phyloP scores from a whole-genome alignment of 2,888 invertebrate genomes.

The Agrotis ipsilon region DNA sequence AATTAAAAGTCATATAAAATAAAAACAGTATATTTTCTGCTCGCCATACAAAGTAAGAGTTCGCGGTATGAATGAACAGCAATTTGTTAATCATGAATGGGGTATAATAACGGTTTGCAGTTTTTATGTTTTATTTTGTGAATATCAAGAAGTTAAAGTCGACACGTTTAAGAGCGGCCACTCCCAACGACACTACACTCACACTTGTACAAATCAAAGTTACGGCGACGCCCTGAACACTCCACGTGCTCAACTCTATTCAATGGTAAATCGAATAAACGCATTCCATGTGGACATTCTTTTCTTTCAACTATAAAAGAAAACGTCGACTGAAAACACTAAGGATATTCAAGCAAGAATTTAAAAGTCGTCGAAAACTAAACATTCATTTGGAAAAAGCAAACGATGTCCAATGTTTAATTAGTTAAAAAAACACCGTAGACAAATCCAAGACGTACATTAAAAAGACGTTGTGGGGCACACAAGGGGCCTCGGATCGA shows the following conservation, averaged over 20 bases:
- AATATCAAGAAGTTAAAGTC: slow-evolving; percentile 22
- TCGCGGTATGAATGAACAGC: slow-evolving; percentile 55
- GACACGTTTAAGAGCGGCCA: slow-evolving; percentile 42
- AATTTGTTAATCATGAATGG: slow-evolving; percentile 59
- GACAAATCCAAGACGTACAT: slow-evolving; percentile 78
- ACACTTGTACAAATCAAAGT: slow-evolving; percentile 43
- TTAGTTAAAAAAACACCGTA: slow-evolving; percentile 64
- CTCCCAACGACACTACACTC: slow-evolving; percentile 30
- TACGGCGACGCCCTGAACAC: slow-evolving; percentile 47
- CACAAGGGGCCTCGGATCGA: slow-evolving; percentile 82
- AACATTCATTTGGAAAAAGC: slow-evolving; percentile 20
- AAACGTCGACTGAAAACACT: slow-evolving; percentile 3
- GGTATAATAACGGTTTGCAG: slow-evolving; percentile 33
- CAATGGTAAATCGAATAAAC: slow-evolving; percentile 45
- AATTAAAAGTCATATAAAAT: slow-evolving; percentile 38
- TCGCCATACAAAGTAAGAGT: slow-evolving; percentile 21
- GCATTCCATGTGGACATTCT: slow-evolving; percentile 28
- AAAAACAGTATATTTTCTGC: slow-evolving; percentile 29
- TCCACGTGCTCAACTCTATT: slow-evolving; percentile 49
- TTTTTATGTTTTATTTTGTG: slow-evolving; percentile 27
- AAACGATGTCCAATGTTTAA: slow-evolving; percentile 58
- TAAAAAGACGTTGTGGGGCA: slow-evolving; percentile 81
- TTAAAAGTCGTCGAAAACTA: slow-evolving; percentile 11
- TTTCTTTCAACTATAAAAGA: slow-evolving; percentile 23
- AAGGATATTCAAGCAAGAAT: slow-evolving; percentile 9